Percentiles rank a stretch among this genome's conserved stretches.
These are phyloP conservation scores for Lynx canadensis DNA, from an alignment of 2,113 vertebrate species.

Conservation along the genomic window DNA sequence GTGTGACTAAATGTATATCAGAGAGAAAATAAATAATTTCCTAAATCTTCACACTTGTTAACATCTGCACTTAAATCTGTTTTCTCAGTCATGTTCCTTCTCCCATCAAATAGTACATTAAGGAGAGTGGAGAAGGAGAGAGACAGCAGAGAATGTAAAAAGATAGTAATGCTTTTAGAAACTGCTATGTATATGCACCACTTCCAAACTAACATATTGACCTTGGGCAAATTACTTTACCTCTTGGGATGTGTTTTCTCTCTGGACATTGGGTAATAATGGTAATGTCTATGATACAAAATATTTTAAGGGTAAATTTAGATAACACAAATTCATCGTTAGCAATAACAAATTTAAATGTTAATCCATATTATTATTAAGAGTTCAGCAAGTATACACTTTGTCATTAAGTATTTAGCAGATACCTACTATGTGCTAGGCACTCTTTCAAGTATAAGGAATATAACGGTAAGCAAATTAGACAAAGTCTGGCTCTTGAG, in stretches of 20 bases:
- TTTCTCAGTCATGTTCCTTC: not conserved
- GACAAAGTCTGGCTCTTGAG: not conserved
- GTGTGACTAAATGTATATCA: constrained; percentile 37
- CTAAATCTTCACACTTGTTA: not conserved
- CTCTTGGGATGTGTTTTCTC: not conserved
- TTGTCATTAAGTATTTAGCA: not conserved
- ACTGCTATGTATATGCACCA: not conserved
- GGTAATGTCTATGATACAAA: not conserved
- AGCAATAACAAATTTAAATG: not conserved
- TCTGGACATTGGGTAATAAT: not conserved
- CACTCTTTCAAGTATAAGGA: not conserved
- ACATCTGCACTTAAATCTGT: not conserved
- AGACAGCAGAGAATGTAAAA: not conserved
- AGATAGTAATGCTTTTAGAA: not conserved
- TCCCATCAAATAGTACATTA: not conserved
- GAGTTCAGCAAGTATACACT: not conserved
- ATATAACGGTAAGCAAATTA: not conserved
- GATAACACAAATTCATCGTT: not conserved
- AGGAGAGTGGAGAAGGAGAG: not conserved
- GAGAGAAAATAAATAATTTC: constrained; percentile 55
- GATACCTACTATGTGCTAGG: not conserved
- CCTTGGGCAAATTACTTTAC: not conserved
- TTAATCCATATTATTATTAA: not conserved
- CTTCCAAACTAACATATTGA: not conserved
- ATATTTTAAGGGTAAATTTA: not conserved